Conservation (phyloP, 2,888 invertebrate species). For the Rotaria magnacalcarata region DNA sequence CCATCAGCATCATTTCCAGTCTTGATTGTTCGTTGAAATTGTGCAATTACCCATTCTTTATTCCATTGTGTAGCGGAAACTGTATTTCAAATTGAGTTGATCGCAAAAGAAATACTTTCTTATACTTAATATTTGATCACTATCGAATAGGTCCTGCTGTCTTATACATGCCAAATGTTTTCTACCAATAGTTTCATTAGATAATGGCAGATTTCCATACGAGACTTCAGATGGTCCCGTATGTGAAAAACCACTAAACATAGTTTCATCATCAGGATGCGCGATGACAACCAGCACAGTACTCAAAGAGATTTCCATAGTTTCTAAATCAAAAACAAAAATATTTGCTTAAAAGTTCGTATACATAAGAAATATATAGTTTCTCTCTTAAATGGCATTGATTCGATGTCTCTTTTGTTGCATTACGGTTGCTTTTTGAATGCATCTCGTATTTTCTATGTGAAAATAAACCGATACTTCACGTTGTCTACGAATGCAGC, state of each 20-base stretch:
- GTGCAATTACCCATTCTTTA: background rate
- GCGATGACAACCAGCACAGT: background rate
- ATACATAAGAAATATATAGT: too few species aligned
- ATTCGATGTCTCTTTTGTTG: too few species aligned
- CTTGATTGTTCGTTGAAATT: background rate
- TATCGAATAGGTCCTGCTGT: background rate
- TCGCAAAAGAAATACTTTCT: background rate
- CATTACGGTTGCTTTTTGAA: too few species aligned
- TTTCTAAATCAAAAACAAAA: too few species aligned
- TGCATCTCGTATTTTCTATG: too few species aligned
- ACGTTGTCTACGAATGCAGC: too few species aligned
- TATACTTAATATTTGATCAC: background rate
- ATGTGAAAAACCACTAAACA: background rate
- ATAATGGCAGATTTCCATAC: background rate
- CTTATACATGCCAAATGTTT: background rate
- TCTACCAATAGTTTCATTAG: background rate
- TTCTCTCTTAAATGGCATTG: too few species aligned
- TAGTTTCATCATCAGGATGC: constrained; percentile 3
- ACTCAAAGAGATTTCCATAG: background rate
- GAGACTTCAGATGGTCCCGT: background rate
- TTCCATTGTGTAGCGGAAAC: background rate
- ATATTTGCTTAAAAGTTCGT: too few species aligned
- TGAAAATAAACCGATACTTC: too few species aligned
- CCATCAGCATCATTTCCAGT: background rate
- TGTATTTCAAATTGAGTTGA: background rate